A percentile compares a stretch with the other conserved stretches of the same genome.
Conservation (phyloP, 2,113 vertebrate genomes). For the Sorex fumeus region DNA sequence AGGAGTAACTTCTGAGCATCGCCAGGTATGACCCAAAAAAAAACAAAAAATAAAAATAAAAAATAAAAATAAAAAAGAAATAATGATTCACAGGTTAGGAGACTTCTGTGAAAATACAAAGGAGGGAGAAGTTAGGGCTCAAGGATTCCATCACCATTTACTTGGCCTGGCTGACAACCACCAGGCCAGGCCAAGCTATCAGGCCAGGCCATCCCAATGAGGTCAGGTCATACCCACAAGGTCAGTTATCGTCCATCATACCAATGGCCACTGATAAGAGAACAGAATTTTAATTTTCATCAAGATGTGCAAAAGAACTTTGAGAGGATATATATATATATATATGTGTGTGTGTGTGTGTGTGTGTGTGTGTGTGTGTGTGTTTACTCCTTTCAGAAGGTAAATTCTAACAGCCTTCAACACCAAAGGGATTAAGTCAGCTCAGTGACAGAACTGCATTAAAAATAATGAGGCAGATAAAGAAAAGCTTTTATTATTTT, state of each 20-base stretch:
- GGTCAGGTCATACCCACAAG: rapidly evolving
- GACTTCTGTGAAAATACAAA: background rate
- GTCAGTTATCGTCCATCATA: rapidly evolving
- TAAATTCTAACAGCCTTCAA: constrained; percentile 70
- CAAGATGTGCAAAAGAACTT: background rate
- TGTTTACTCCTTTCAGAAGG: constrained; percentile 62
- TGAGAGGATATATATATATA: background rate
- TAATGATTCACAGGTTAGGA: background rate
- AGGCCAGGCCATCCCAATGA: too few species aligned
- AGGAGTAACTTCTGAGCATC: too few species aligned
- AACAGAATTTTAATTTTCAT: background rate
- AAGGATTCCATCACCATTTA: too few species aligned
- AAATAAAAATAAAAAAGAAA: too few species aligned
- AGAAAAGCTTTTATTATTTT: constrained; percentile 85
- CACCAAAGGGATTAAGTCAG: constrained; percentile 75
- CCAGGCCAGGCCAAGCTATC: rapidly evolving
- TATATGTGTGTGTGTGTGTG: too few species aligned
- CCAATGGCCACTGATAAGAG: too few species aligned
- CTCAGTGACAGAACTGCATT: constrained; percentile 71
- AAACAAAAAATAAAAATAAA: too few species aligned
- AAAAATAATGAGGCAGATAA: constrained; percentile 79
- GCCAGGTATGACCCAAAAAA: too few species aligned
- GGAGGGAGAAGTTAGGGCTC: too few species aligned
- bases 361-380: too few species aligned
- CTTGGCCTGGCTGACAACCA: too few species aligned